A percentile compares a stretch with the other conserved stretches of the same genome.
Conservation (phyloP, 2,888 invertebrate species). For the Caenorhabditis doughertyi region DNA sequence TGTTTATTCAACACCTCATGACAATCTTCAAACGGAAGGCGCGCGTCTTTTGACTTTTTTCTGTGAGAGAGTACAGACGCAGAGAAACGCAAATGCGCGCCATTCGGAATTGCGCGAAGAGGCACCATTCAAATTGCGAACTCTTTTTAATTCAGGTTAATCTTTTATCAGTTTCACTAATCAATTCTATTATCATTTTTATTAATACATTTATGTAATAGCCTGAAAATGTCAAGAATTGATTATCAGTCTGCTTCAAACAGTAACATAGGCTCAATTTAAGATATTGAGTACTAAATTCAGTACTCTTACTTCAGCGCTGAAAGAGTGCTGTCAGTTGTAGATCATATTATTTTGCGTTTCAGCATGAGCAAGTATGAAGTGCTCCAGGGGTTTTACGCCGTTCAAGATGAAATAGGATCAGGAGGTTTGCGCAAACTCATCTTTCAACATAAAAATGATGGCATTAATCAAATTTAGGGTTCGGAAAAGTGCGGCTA, state of each 20-base stretch:
- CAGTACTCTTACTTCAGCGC: too few species aligned
- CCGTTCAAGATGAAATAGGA: slow-evolving; percentile 77
- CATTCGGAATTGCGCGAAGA: slow-evolving; percentile 38
- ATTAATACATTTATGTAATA: too few species aligned
- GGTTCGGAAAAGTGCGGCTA: slow-evolving; percentile 86
- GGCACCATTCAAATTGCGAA: slow-evolving; percentile 36
- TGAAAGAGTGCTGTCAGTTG: not conserved
- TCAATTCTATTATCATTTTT: not conserved
- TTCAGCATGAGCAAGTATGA: slow-evolving; percentile 60
- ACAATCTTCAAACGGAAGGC: not conserved
- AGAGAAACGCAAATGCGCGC: slow-evolving; percentile 46
- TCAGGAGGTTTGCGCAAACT: slow-evolving; percentile 85
- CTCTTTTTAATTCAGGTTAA: not conserved
- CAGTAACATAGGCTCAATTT: too few species aligned
- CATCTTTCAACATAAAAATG: not conserved
- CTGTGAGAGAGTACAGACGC: slow-evolving; percentile 32
- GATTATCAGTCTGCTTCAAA: too few species aligned
- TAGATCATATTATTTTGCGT: not conserved
- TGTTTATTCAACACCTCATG: not conserved
- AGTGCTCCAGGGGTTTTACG: slow-evolving; percentile 68
- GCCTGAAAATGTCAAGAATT: too few species aligned
- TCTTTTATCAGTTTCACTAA: slow-evolving; percentile 24
- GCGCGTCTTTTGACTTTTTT: not conserved
- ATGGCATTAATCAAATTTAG: slow-evolving; percentile 22
- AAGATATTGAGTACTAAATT: too few species aligned